These are phyloP conservation scores for Aegithalos caudatus DNA, from an alignment of 2,113 vertebrate genomes.

Conservation along the genomic window DNA sequence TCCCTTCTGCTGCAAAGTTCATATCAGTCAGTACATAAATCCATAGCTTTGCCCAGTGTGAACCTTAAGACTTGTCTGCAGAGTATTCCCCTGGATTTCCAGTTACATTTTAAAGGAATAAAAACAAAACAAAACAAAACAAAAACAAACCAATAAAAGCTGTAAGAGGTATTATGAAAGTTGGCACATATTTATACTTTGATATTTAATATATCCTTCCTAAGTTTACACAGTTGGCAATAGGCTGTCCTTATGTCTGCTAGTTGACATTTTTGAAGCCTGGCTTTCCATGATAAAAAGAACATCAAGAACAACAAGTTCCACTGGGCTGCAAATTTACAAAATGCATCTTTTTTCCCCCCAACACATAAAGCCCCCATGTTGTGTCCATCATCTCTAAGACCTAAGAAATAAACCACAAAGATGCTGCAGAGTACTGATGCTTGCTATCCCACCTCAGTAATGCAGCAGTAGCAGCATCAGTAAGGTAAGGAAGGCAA, in stretches of 20 bases:
- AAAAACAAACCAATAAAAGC: too few relatives aligned
- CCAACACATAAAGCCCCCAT: not conserved
- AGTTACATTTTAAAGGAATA: not conserved
- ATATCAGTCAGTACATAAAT: not conserved
- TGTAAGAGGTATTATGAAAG: not conserved
- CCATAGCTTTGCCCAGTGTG: not conserved
- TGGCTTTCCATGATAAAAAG: not conserved
- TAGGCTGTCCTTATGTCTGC: not conserved
- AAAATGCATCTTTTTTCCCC: not conserved
- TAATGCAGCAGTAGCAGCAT: not conserved
- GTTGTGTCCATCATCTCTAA: not conserved
- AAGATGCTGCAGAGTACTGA: not conserved
- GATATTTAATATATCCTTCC: not conserved
- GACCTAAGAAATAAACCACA: not conserved
- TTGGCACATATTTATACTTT: not conserved
- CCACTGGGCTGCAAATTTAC: not conserved
- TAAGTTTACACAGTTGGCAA: not conserved
- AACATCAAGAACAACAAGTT: not conserved
- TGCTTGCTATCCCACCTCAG: not conserved
- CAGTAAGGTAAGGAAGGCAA: not conserved
- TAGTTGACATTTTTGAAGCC: not conserved
- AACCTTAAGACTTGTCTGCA: not conserved
- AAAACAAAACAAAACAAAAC: not conserved
- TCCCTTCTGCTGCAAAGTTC: not conserved
- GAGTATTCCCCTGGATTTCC: not conserved